Conservation (phyloP, 2,113 vertebrate genomes). For the Urocitellus parryii region DNA sequence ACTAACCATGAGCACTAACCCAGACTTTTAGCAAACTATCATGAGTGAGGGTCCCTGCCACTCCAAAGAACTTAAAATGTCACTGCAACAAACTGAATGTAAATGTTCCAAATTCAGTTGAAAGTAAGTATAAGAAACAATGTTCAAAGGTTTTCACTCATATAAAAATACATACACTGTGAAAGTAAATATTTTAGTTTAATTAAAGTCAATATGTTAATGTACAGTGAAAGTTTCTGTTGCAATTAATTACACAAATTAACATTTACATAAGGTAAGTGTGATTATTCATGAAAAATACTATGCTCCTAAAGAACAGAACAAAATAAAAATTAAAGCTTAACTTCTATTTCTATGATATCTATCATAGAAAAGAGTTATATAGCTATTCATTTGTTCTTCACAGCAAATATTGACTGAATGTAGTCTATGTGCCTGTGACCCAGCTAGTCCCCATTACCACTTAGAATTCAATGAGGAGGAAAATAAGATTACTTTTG, state of each 20-base stretch:
- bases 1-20: neutral
- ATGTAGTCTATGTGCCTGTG: neutral
- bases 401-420: neutral
- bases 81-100: neutral
- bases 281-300: neutral
- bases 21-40: neutral
- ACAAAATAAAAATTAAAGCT: neutral
- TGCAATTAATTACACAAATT: neutral
- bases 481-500: constrained; percentile 24
- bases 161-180: neutral
- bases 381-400: neutral
- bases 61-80: neutral
- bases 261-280: neutral
- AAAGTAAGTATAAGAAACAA: neutral
- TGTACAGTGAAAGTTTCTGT: neutral
- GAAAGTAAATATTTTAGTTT: neutral
- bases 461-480: neutral
- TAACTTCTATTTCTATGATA: no score
- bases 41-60: neutral
- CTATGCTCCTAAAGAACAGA: neutral
- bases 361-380: neutral
- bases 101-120: neutral
- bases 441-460: neutral
- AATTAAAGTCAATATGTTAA: neutral
- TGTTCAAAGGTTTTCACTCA: neutral